Evolutionary conservation across 2,113 vertebrate species (phyloP).

Genomic region (Cariama cristata): DNA sequence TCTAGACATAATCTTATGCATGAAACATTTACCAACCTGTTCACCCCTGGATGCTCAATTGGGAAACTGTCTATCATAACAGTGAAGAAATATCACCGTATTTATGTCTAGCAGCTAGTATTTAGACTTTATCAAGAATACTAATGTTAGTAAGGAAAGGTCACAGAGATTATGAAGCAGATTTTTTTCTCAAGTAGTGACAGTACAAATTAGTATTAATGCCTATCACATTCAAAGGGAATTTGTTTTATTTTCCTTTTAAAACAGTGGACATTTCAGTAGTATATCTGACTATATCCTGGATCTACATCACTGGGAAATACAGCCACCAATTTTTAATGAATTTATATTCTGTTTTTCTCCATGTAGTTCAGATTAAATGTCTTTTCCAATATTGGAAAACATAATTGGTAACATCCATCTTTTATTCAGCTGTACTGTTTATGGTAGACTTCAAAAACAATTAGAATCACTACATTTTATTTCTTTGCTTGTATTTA

Average conservation of each 20-base stretch:
- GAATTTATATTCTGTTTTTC: neutral
- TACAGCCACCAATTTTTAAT: neutral
- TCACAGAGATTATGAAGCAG: slow-evolving; percentile 3
- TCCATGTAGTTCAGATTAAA: neutral
- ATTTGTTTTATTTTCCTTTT: neutral
- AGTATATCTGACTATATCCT: neutral
- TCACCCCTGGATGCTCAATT: neutral
- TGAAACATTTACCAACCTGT: neutral
- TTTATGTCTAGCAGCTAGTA: neutral
- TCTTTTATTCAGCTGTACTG: neutral
- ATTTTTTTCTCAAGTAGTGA: neutral
- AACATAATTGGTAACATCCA: neutral
- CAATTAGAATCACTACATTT: neutral
- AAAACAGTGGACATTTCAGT: neutral
- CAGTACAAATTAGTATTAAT: neutral
- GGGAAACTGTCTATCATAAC: neutral
- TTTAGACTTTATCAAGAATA: slow-evolving; percentile 30
- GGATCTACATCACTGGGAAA: neutral
- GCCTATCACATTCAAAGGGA: neutral
- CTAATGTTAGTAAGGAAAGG: neutral
- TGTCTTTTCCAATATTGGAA: neutral
- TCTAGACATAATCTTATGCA: neutral
- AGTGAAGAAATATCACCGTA: slow-evolving; percentile 10
- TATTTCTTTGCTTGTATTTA: neutral
- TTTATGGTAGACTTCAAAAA: neutral